These are phyloP conservation scores for Pilophorus perplexus DNA, from an alignment of 2,888 invertebrate genomes.

Conservation along the genomic window DNA sequence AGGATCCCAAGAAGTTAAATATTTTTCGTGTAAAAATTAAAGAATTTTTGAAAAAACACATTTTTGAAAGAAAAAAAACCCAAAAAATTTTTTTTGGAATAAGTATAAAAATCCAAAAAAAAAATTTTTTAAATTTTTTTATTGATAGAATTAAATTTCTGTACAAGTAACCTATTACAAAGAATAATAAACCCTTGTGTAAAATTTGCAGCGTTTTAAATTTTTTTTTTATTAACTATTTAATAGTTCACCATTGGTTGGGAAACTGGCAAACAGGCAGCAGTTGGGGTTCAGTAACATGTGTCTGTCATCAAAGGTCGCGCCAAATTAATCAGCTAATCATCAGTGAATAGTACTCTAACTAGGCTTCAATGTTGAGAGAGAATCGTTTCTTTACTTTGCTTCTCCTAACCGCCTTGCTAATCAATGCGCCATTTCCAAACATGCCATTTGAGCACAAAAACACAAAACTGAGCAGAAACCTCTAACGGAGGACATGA, in stretches of 20 bases:
- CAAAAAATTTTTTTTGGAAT: too few relatives aligned
- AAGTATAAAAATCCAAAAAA: too few relatives aligned
- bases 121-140: too few relatives aligned
- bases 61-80: too few relatives aligned
- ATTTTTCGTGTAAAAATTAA: too few relatives aligned
- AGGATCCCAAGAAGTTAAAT: too few relatives aligned
- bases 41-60: too few relatives aligned
- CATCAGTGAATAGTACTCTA: not conserved
- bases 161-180: too few relatives aligned
- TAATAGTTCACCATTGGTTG: slow-evolving; percentile 13
- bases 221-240: too few relatives aligned
- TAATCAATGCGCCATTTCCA: slow-evolving; percentile 1
- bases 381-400: not conserved
- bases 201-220: too few relatives aligned
- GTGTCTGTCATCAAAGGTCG: slow-evolving; percentile 16
- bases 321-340: not conserved
- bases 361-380: slow-evolving; percentile 14
- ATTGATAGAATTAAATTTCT: too few relatives aligned
- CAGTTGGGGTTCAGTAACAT: slow-evolving; percentile 3
- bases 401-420: not conserved
- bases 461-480: slow-evolving; percentile 19
- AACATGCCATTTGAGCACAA: slow-evolving; percentile 3
- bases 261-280: slow-evolving; percentile 20
- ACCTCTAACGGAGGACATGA: not conserved
- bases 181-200: too few relatives aligned